phyloP scores from a whole-genome alignment of 2,113 vertebrate species.

The Gasterosteus nipponicus region DNA sequence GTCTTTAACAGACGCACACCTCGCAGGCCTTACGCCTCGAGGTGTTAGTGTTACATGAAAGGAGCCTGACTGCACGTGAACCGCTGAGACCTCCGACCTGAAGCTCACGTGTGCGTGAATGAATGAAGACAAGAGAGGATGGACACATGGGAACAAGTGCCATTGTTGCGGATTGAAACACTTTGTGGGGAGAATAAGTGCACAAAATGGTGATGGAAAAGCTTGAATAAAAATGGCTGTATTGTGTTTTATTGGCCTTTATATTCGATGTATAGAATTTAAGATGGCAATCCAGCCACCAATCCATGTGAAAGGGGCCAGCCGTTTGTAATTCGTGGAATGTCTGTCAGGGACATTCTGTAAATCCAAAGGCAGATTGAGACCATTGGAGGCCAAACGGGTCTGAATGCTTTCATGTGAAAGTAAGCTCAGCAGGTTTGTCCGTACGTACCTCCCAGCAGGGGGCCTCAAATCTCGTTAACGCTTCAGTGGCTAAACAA shows the following conservation, averaged over 20 bases:
- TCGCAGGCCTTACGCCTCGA: conserved; percentile 6
- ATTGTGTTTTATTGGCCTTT: not conserved
- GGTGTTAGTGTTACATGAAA: conserved; percentile 59
- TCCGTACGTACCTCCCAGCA: not conserved
- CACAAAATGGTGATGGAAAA: not conserved
- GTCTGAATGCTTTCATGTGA: conserved; percentile 38
- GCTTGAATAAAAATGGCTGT: not conserved
- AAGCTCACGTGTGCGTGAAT: not conserved
- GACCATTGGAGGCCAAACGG: conserved; percentile 6
- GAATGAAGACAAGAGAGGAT: not conserved
- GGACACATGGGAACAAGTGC: not conserved
- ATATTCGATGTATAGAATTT: not conserved
- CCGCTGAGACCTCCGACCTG: not conserved
- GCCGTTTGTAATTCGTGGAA: conserved; percentile 58
- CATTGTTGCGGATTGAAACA: conserved; percentile 1
- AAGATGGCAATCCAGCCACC: conserved; percentile 5
- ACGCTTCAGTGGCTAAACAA: conserved; percentile 8
- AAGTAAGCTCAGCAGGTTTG: conserved; percentile 9
- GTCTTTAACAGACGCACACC: conserved; percentile 24
- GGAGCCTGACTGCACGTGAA: not conserved
- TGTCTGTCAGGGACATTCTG: conserved; percentile 35
- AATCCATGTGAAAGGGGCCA: conserved; percentile 57
- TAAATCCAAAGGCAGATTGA: conserved; percentile 21
- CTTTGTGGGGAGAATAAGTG: not conserved
- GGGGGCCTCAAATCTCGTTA: conserved; percentile 26